These are phyloP conservation scores for Harpegnathos saltator DNA, from an alignment of 1,140 invertebrate species.

Conservation along the genomic window DNA sequence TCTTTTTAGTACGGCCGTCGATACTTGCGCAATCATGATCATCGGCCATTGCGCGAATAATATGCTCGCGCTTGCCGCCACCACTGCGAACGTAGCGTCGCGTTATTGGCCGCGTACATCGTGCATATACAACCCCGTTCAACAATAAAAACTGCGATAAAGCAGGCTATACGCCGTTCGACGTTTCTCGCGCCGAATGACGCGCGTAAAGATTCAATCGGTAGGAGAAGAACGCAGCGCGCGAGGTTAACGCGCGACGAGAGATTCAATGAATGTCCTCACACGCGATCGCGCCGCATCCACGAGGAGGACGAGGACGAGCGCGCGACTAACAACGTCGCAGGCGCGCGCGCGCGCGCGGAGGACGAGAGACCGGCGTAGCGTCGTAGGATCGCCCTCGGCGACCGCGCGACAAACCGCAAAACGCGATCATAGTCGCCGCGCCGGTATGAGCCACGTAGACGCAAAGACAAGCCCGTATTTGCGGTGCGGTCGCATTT, in stretches of 20 bases:
- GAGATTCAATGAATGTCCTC: slow-evolving; percentile 39
- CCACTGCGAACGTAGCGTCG: slow-evolving; percentile 14
- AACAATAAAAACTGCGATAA: slow-evolving; percentile 27
- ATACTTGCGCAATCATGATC: slow-evolving; percentile 53
- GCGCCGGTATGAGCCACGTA: slow-evolving; percentile 37
- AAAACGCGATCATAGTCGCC: slow-evolving; percentile 55
- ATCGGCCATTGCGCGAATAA: slow-evolving; percentile 48
- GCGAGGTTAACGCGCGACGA: too few relatives aligned
- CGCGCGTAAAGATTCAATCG: slow-evolving; percentile 1
- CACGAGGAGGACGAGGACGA: background rate
- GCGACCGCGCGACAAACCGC: slow-evolving; percentile 37
- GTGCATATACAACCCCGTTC: slow-evolving; percentile 2
- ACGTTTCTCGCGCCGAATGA: background rate
- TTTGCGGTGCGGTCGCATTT: slow-evolving; percentile 68
- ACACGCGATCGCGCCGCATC: background rate
- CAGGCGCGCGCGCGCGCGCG: too few relatives aligned
- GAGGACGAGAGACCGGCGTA: too few relatives aligned
- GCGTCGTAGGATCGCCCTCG: too few relatives aligned
- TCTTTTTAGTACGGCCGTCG: slow-evolving; percentile 35
- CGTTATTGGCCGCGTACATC: slow-evolving; percentile 31
- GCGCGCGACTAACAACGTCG: too few relatives aligned
- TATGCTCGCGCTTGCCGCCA: slow-evolving; percentile 34
- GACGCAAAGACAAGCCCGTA: slow-evolving; percentile 57
- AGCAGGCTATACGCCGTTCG: background rate
- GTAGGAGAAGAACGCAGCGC: background rate